Percentiles rank a stretch among this genome's conserved stretches.
phyloP scores from a whole-genome alignment of 2,888 invertebrate genomes.

The Harpalus rubripes region DNA sequence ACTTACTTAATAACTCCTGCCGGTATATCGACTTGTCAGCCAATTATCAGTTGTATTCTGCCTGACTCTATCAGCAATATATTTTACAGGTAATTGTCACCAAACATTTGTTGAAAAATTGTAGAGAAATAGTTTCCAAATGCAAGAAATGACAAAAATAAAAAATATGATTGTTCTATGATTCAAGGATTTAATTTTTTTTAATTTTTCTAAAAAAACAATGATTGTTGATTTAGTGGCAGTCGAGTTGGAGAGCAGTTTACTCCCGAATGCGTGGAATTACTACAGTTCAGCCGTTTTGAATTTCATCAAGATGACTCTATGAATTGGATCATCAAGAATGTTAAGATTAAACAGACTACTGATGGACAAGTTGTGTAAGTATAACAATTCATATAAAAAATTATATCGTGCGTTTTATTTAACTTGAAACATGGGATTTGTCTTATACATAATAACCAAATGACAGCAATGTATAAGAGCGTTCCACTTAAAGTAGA shows the following conservation, averaged over 20 bases:
- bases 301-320: neutral
- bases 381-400: neutral
- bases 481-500: no score
- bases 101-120: neutral
- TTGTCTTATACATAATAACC: no score
- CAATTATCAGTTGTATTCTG: neutral
- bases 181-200: no score
- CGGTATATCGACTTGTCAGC: neutral
- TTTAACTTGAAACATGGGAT: no score
- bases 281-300: neutral
- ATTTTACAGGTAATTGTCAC: neutral
- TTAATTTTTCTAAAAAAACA: neutral
- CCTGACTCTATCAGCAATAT: neutral
- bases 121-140: no score
- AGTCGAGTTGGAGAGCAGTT: neutral
- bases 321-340: neutral
- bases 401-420: no score
- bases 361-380: conserved; percentile 6
- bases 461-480: no score
- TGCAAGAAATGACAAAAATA: no score
- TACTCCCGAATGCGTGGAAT: neutral
- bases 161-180: no score
- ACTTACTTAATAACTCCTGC: neutral
- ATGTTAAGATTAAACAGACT: neutral
- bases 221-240: conserved; percentile 10